Percentiles rank a stretch among this genome's conserved stretches.
phyloP scores from a whole-genome alignment of 2,113 vertebrate genomes.

The Archilochus colubris region DNA sequence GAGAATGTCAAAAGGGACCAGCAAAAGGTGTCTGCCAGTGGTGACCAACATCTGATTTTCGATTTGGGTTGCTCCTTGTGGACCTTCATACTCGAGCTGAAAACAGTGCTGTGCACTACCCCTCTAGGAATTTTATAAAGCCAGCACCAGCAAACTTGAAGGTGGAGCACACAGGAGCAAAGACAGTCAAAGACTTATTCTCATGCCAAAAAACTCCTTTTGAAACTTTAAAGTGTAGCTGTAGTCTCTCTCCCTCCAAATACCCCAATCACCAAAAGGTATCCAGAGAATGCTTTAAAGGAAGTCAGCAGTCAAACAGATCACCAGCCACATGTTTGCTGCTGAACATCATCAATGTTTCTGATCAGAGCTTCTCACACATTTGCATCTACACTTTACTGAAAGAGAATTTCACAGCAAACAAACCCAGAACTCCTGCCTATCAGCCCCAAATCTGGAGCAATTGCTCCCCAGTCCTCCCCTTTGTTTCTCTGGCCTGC shows the following conservation, averaged over 20 bases:
- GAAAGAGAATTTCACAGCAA: background rate
- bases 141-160: background rate
- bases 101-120: background rate
- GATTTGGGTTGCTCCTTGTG: rapidly evolving
- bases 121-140: background rate
- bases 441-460: background rate
- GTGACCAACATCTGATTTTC: background rate
- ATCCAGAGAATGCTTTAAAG: no score
- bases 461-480: background rate
- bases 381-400: background rate
- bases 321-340: no score
- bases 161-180: background rate
- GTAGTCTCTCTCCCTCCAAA: background rate
- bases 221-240: background rate
- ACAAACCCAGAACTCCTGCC: background rate
- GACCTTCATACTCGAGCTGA: background rate
- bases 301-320: no score
- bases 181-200: background rate
- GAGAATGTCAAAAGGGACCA: background rate
- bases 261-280: no score
- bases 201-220: background rate
- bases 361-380: no score
- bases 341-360: no score
- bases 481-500: background rate
- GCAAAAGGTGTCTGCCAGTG: background rate